Conservation (phyloP, 2,888 invertebrate genomes). For the Teleiodes luculella region DNA sequence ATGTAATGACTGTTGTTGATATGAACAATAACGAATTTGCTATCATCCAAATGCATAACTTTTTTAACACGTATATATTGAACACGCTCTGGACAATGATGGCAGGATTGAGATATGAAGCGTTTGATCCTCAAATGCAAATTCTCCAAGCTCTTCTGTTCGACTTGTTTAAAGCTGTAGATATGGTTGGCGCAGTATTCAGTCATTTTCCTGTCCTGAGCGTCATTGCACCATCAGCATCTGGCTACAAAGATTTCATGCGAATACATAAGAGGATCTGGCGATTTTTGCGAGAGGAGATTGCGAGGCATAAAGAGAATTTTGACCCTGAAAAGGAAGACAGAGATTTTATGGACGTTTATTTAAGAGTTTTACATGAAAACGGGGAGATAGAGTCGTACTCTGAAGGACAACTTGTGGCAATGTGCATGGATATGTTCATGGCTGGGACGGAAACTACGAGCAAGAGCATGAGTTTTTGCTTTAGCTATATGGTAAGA, state of each 20-base stretch:
- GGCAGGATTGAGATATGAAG: slow-evolving; percentile 85
- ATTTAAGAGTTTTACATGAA: slow-evolving; percentile 82
- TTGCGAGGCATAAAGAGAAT: slow-evolving; percentile 83
- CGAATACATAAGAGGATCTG: slow-evolving; percentile 85
- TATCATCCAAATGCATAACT: slow-evolving; percentile 83
- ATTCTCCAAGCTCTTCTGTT: slow-evolving; percentile 83
- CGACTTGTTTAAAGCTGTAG: slow-evolving; percentile 84
- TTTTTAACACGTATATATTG: slow-evolving; percentile 86
- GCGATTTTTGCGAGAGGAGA: slow-evolving; percentile 84
- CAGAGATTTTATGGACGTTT: slow-evolving; percentile 90
- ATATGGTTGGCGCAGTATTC: slow-evolving; percentile 89
- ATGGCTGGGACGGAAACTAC: slow-evolving; percentile 94
- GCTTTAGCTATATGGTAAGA: slow-evolving; percentile 85
- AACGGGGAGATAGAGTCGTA: slow-evolving; percentile 77
- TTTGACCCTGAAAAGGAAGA: slow-evolving; percentile 79
- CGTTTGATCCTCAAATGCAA: slow-evolving; percentile 83
- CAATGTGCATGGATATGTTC: slow-evolving; percentile 91
- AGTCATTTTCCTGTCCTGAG: slow-evolving; percentile 87
- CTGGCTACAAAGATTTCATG: slow-evolving; percentile 87
- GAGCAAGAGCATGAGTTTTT: slow-evolving; percentile 86
- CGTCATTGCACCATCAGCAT: slow-evolving; percentile 84
- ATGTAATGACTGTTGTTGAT: slow-evolving; percentile 58
- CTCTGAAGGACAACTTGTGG: slow-evolving; percentile 86
- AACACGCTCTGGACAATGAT: slow-evolving; percentile 92
- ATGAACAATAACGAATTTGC: slow-evolving; percentile 55